Evolutionary conservation across 2,113 vertebrate genomes (phyloP), one percentile per base, ranked within the genome.

Genomic region (Rana temporaria): DNA sequence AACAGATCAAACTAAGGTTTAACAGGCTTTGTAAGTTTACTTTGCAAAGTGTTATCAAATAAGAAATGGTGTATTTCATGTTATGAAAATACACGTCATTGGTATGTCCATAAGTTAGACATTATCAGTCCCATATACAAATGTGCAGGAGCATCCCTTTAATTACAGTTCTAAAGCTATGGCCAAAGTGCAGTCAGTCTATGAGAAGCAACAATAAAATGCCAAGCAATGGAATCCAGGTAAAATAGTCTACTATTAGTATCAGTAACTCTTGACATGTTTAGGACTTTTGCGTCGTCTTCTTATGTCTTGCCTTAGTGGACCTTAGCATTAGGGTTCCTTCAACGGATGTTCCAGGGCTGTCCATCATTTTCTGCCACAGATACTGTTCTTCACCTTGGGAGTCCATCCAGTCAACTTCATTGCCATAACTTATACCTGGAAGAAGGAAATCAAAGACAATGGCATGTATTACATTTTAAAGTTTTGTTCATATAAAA

Each of bases 361-460:
- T 97, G 85, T 96, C 95, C 2, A 95, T 93, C 98, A 99, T 99
- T 87, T 90, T 95, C 81, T 96, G 96, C 98, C 98, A 99, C 67
- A 97, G 90, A 32, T 86, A 91, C 86, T 94, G 96, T 64, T 99
- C 98, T 88, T 98, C 97, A 14, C 97, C 97, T 1, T 87, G 94
- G 4, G 97, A 94, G 89, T 99, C 98, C 95, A 98, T 98, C 97
- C 98, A 99, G 87, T 97, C 95, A 15, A 97, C 97, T 9, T 93
- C 92, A 55, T 96, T 96, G 55, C 96, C 96, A 34, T 96, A 95
- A 88, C 97, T 98, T 67, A 92, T 84, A 83, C 97, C 98, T 99
- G 87, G 11, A 17, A 87, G 87, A 83, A 38, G 11, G 0, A 74
- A 60, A 30, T 11, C 15, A 19, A 30, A 18, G 2, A 5, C n/a